These are phyloP conservation scores for Boloria euphrosyne DNA, from an alignment of 2,888 invertebrate genomes.

Conservation along the genomic window DNA sequence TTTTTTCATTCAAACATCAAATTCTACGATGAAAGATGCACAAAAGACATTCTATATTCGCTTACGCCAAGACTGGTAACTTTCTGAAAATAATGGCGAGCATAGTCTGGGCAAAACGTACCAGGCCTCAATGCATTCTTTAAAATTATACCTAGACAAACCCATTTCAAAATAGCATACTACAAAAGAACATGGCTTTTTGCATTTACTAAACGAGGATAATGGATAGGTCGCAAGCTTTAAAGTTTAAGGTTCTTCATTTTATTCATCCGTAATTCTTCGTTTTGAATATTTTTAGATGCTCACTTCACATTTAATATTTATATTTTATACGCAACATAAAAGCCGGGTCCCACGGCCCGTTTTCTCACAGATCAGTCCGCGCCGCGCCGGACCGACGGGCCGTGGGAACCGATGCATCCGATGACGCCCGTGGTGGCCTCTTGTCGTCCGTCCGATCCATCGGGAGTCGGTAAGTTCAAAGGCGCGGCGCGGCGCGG, in stretches of 20 bases:
- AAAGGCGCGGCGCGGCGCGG: too few species aligned
- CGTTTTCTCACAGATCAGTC: too few species aligned
- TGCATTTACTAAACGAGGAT: conserved; percentile 33
- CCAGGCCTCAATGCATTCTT: conserved; percentile 39
- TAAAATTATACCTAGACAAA: conserved; percentile 33
- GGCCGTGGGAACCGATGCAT: too few species aligned
- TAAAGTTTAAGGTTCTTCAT: conserved; percentile 22
- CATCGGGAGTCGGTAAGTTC: too few species aligned
- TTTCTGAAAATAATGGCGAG: conserved; percentile 56
- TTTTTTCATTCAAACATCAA: conserved; percentile 31
- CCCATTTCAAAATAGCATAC: conserved; percentile 23
- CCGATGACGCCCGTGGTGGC: too few species aligned
- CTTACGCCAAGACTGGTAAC: conserved; percentile 47
- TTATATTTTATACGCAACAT: neutral
- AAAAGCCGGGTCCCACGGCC: too few species aligned
- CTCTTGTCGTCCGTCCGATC: too few species aligned
- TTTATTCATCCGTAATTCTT: conserved; percentile 13
- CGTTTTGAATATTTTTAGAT: conserved; percentile 12
- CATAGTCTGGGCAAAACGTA: conserved; percentile 55
- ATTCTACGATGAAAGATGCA: conserved; percentile 39
- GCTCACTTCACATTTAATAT: conserved; percentile 1
- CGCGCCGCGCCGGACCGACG: too few species aligned
- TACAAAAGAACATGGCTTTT: conserved; percentile 30
- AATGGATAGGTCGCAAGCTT: conserved; percentile 26
- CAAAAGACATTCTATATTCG: conserved; percentile 43